Evolutionary conservation across 30 jellyfish, hydroid and myxozoan genomes (phyloP).

Genomic region (Hydra vulgaris): DNA sequence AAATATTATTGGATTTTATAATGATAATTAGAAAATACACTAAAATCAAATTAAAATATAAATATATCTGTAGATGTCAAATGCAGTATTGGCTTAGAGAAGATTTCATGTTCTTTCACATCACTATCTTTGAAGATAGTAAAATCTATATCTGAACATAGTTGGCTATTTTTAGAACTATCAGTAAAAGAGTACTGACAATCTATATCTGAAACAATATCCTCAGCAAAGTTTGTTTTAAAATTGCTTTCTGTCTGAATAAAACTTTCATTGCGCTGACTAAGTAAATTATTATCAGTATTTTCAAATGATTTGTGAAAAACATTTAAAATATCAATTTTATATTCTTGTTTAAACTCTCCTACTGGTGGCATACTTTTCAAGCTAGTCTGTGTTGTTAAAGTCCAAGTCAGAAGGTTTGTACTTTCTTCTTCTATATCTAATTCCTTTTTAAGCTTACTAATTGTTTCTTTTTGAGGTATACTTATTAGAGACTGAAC

Average conservation of each 20-base stretch:
- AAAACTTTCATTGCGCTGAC: too few species aligned
- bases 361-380: conserved; percentile 24
- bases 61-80: background rate
- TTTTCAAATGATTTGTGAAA: background rate
- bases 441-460: background rate
- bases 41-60: too few species aligned
- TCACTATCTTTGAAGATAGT: background rate
- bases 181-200: background rate
- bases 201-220: background rate
- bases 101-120: background rate
- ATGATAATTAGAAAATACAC: background rate
- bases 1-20: too few species aligned
- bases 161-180: background rate
- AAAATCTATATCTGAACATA: background rate
- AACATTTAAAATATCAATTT: background rate
- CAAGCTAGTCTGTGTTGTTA: background rate
- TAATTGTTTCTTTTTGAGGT: background rate
- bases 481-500: background rate
- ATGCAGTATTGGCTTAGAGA: background rate
- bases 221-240: background rate
- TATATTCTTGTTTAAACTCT: background rate
- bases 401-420: background rate
- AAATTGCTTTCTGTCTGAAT: background rate
- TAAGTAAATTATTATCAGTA: too few species aligned
- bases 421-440: background rate